Evolutionary conservation across 2,113 vertebrate species (phyloP).

Genomic region (Baryphthengus martii): DNA sequence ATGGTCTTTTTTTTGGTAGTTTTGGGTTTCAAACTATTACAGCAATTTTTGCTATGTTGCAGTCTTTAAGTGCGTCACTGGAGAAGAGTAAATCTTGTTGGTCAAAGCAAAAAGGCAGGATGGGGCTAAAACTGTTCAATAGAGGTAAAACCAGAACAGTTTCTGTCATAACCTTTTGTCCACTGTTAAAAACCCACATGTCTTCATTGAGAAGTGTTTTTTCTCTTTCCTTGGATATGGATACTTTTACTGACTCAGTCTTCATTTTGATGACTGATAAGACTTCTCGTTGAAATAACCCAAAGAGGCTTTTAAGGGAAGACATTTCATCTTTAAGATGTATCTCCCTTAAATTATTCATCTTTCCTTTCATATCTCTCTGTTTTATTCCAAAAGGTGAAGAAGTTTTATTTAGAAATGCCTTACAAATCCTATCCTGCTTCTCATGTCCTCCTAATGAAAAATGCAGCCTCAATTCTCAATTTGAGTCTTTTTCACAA

Average conservation of each 20-base stretch:
- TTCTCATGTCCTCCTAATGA: background rate
- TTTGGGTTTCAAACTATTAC: background rate
- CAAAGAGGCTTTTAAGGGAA: background rate
- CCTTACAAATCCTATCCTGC: background rate
- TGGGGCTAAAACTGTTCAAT: background rate
- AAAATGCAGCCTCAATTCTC: background rate
- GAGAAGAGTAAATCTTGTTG: background rate
- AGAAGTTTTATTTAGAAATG: background rate
- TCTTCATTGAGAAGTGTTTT: background rate
- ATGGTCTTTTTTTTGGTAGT: background rate
- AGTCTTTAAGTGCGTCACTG: background rate
- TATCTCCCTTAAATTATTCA: background rate
- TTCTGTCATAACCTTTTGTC: background rate
- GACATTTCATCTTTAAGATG: background rate
- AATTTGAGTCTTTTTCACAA: background rate
- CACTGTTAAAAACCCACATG: accelerated
- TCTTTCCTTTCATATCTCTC: background rate
- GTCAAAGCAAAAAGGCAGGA: background rate
- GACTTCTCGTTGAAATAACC: background rate
- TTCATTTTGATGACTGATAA: background rate
- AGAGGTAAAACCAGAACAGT: background rate
- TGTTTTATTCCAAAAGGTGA: background rate
- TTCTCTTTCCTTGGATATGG: background rate
- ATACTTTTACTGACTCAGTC: background rate
- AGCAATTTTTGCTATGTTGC: background rate